phyloP scores from a whole-genome alignment of 2,113 vertebrate species.

The Apus apus region DNA sequence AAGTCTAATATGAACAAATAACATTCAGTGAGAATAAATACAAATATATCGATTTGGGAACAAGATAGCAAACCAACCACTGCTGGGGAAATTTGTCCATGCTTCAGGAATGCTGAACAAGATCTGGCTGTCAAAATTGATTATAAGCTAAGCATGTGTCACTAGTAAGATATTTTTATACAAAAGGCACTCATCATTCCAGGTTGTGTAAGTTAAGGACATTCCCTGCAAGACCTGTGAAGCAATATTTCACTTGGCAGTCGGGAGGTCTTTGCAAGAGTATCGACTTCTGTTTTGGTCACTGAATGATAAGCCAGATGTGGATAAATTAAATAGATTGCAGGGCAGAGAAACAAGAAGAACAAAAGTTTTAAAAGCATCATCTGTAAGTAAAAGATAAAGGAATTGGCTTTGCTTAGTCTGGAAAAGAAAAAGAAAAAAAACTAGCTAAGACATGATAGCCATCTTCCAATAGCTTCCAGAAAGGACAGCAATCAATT shows the following conservation, averaged over 20 bases:
- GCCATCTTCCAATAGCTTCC: not conserved
- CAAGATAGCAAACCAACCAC: not conserved
- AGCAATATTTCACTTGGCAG: not conserved
- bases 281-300: rapidly evolving
- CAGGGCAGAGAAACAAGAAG: not conserved
- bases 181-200: not conserved
- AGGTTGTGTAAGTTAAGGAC: not conserved
- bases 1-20: not conserved
- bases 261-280: not conserved
- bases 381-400: slow-evolving; percentile 22
- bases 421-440: not conserved
- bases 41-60: not conserved
- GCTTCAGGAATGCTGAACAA: not conserved
- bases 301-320: not conserved
- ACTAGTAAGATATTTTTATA: not conserved
- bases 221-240: not conserved
- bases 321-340: not conserved
- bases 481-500: slow-evolving; percentile 13
- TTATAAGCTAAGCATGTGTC: not conserved
- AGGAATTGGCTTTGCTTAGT: not conserved
- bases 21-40: not conserved
- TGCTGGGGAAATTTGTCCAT: not conserved
- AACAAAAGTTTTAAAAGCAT: not conserved
- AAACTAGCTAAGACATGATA: not conserved
- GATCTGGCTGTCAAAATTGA: not conserved